Conservation (phyloP, 2,888 invertebrate species). For the Flabesymbios commensalis region DNA sequence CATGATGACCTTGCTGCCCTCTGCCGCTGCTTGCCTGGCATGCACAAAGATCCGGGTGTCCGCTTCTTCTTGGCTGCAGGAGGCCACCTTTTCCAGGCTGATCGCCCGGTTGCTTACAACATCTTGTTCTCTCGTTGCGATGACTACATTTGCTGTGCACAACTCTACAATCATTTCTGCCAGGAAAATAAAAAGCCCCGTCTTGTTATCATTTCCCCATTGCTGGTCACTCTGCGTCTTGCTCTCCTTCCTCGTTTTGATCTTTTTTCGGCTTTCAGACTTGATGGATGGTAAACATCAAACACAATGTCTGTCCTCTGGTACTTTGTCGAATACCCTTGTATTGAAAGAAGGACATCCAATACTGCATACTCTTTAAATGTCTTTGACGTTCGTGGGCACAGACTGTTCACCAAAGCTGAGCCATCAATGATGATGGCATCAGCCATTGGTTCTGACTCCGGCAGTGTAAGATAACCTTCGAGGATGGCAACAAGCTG, state of each 20-base stretch:
- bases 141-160: slow-evolving; percentile 12
- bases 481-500: slow-evolving; percentile 22
- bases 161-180: slow-evolving; percentile 22
- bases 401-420: slow-evolving; percentile 15
- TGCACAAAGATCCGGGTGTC: slow-evolving; percentile 27
- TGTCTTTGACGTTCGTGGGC: slow-evolving; percentile 16
- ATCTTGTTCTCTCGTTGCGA: slow-evolving; percentile 27
- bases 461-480: slow-evolving; percentile 8
- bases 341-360: slow-evolving; percentile 6
- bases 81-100: slow-evolving; percentile 5
- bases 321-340: slow-evolving; percentile 13
- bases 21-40: slow-evolving; percentile 12
- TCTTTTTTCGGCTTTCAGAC: slow-evolving; percentile 2
- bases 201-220: neutral
- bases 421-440: slow-evolving; percentile 22
- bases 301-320: slow-evolving; percentile 27
- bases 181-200: slow-evolving; percentile 28
- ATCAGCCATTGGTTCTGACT: slow-evolving; percentile 18
- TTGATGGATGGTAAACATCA: slow-evolving; percentile 14
- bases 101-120: slow-evolving; percentile 13
- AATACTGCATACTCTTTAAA: slow-evolving; percentile 26
- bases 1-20: slow-evolving; percentile 15
- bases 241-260: neutral
- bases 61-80: slow-evolving; percentile 32
- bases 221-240: neutral